Evolutionary conservation across 2,888 invertebrate genomes (phyloP), one percentile per base, ranked within the genome.

Genomic region (Cheilosia urbana): DNA sequence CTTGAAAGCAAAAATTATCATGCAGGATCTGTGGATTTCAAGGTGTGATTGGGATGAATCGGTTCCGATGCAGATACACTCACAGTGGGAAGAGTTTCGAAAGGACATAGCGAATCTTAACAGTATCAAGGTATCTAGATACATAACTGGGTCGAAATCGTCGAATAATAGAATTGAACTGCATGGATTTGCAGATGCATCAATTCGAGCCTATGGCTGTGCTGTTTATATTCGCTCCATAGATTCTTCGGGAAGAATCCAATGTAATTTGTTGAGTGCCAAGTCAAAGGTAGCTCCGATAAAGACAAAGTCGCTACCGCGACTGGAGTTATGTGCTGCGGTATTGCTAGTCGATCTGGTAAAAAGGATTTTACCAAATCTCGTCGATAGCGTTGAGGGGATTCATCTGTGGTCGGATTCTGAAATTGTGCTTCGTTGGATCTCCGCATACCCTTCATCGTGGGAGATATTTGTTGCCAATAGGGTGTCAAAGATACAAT

Each of bases 11-110:
- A 27, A 87, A 77, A 72, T 87, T 0, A 47, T 85, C 4, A 34
- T 88, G 75, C 72, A 85, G 42, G 47, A 71, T 2, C 49, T 81
- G 4, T 84, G 78, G 21, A 71, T 58, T 47, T 57, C 49, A 6
- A 71, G 45, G 57, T 30, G 45, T 21, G 21, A 40, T 4, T 55
- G 69, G 55, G 69, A 57, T 21, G 58, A 58, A 37, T 34, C 58
- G 1, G 11, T 58, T 19, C 19, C 58, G 19, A 19, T 58, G 11
- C 4, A 19, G 17, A 30, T 27, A 30, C 30, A 55, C 15, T n/a
- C 55, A 30, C 17, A 55, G 55, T 55, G 37, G 57, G 34, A 57
- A 34, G 55, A 58, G 15, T 40, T 21, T 40, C 24, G 58, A 21
- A 40, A 13, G 11, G 19, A 37, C 5, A 58, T 24, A 21, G 19